Base-by-base conservation (phyloP, 2,888 invertebrate species). In the Tryphoninae sp. region DNA sequence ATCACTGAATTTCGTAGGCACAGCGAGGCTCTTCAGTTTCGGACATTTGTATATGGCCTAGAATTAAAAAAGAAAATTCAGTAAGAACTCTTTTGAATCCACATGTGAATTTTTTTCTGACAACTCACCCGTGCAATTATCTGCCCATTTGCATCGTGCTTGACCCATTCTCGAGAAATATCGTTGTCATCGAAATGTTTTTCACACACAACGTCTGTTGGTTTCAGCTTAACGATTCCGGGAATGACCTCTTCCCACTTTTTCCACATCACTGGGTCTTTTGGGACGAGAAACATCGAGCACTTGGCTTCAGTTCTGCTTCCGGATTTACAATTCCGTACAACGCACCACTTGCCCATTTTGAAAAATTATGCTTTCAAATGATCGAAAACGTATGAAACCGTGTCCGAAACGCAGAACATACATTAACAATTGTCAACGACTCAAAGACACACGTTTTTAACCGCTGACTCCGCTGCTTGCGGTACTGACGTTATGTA, bases 161-260 rank as follows among this genome's bases (percentile, higher is more conserved):
- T 77, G n/a, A 73, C 16, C 82, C 82, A 83, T 49, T 74, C 65
- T 11, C 80, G 73, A 22, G 71, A 33, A 22, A 83, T 74, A 22
- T 81, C 75, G 59, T 78, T 45, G 9, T 80, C 78, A 1, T 67
- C 73, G 42, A 81, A 83, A 69, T 83, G 83, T 64, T 81, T 73
- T 67, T 81, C 83, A 22, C 79, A 83, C 6, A 83, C 61, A 45
- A 67, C 33, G 19, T 83, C 78, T n/a, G 51, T 69, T n/a, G 9
- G 23, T 2, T 67, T 4, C 40, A 81, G 68, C 49, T 77, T 53
- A 13, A 26, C 9, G n/a, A 78, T 73, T 9, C 73, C 73, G 45
- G 81, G 81, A 68, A 81, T 78, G 40, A 58, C 62, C 42, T 72
- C 40, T 73, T 81, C 68, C 81, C 78, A 81, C 26, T 78, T 81